Conservation (phyloP, 1,140 invertebrate genomes). For the Neodiprion lecontei region DNA sequence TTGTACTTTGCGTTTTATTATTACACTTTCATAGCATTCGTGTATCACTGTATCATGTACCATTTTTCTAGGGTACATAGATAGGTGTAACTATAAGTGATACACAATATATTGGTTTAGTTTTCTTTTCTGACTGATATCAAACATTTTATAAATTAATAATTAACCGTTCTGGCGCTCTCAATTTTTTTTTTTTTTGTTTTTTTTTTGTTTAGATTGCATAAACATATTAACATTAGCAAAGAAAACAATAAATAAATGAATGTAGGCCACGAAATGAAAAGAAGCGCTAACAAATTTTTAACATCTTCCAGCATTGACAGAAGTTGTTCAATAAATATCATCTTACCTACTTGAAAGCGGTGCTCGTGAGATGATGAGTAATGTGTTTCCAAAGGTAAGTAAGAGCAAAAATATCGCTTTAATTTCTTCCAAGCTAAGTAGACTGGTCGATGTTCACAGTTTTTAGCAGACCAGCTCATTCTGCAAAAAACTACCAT, state of each 20-base stretch:
- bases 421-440: too few species aligned
- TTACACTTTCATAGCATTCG: constrained; percentile 16
- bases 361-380: too few species aligned
- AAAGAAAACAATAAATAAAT: constrained; percentile 27
- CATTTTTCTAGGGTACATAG: constrained; percentile 45
- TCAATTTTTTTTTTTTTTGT: constrained; percentile 45
- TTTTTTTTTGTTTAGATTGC: constrained; percentile 60
- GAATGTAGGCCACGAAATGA: not conserved
- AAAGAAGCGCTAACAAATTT: not conserved
- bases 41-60: constrained; percentile 40
- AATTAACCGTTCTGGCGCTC: constrained; percentile 49
- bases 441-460: too few species aligned
- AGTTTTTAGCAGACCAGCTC: too few species aligned
- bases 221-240: constrained; percentile 29
- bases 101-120: not conserved
- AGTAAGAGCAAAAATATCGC: too few species aligned
- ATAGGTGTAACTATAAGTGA: not conserved
- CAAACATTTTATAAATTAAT: constrained; percentile 38
- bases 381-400: too few species aligned
- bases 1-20: not conserved
- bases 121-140: constrained; percentile 22
- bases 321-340: too few species aligned
- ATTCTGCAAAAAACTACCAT: too few species aligned
- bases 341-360: too few species aligned
- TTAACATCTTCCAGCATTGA: not conserved